These are phyloP conservation scores for Nudaria mundana DNA, from an alignment of 2,888 invertebrate species.

Conservation along the genomic window DNA sequence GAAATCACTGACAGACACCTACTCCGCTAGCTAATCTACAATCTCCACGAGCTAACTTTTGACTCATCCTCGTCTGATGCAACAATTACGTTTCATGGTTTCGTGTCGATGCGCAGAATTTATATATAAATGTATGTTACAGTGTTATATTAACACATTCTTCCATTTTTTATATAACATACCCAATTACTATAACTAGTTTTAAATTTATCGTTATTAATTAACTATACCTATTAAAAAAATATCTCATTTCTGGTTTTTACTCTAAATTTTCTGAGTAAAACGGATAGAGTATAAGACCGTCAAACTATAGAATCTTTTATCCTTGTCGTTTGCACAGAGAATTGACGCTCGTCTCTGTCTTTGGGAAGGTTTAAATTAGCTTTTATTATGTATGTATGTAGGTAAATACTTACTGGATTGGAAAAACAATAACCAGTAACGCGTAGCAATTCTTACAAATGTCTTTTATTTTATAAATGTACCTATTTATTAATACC, in stretches of 20 bases:
- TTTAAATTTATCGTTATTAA: neutral
- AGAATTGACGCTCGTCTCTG: neutral
- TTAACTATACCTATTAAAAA: neutral
- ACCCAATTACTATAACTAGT: neutral
- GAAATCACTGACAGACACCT: no score
- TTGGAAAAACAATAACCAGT: neutral
- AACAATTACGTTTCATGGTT: conserved; percentile 23
- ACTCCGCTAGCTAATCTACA: conserved; percentile 22
- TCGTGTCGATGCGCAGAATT: conserved; percentile 2
- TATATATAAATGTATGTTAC: no score
- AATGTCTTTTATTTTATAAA: no score
- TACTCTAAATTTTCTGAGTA: neutral
- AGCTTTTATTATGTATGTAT: neutral
- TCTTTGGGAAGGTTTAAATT: neutral
- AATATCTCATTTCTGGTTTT: neutral
- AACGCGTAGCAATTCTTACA: no score
- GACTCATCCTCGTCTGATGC: conserved; percentile 25
- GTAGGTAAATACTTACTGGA: neutral
- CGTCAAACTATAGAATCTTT: neutral
- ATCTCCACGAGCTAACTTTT: conserved; percentile 2
- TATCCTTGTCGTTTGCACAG: neutral
- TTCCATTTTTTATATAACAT: neutral
- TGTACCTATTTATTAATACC: no score
- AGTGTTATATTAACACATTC: no score
- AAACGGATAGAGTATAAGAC: neutral